A percentile compares a stretch with the other conserved stretches of the same genome.
Conservation (phyloP, 1,140 invertebrate species). For the Trialeurodes vaporariorum region DNA sequence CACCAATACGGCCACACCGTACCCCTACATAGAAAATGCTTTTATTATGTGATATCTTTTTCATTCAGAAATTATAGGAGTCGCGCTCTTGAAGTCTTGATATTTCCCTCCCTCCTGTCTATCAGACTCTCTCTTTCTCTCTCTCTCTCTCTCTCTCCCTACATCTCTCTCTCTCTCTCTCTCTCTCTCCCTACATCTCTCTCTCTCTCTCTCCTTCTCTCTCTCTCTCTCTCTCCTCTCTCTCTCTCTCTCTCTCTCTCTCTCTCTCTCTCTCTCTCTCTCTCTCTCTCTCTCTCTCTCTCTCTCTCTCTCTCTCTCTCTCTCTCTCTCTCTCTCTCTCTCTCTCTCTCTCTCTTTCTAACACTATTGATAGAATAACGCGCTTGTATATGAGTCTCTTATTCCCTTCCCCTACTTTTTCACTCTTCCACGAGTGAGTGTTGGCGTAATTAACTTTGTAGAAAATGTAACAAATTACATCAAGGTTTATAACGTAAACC, state of each 20-base stretch:
- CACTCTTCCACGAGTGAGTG: too few species aligned
- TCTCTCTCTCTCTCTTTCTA: slow-evolving; percentile 11
- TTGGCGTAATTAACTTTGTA: too few species aligned
- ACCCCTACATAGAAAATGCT: too few species aligned
- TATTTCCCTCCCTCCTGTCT: not conserved
- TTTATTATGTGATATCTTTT: too few species aligned
- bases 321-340: slow-evolving; percentile 5
- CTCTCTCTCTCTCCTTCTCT: not conserved
- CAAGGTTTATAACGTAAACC: too few species aligned
- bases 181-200: not conserved
- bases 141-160: slow-evolving; percentile 12
- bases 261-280: slow-evolving; percentile 8
- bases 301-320: slow-evolving; percentile 4
- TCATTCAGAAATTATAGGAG: too few species aligned
- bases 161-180: not conserved
- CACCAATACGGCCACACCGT: too few species aligned
- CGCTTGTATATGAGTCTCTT: too few species aligned
- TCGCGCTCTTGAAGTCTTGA: too few species aligned
- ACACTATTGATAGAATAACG: too few species aligned
- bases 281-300: not conserved
- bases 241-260: slow-evolving; percentile 5
- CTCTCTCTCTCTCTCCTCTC: slow-evolving; percentile 6
- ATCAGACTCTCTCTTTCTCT: slow-evolving; percentile 8
- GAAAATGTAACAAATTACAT: too few species aligned
- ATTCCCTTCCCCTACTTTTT: too few species aligned